phyloP scores from a whole-genome alignment of 2,888 invertebrate genomes.

The Ophioninae sp. region DNA sequence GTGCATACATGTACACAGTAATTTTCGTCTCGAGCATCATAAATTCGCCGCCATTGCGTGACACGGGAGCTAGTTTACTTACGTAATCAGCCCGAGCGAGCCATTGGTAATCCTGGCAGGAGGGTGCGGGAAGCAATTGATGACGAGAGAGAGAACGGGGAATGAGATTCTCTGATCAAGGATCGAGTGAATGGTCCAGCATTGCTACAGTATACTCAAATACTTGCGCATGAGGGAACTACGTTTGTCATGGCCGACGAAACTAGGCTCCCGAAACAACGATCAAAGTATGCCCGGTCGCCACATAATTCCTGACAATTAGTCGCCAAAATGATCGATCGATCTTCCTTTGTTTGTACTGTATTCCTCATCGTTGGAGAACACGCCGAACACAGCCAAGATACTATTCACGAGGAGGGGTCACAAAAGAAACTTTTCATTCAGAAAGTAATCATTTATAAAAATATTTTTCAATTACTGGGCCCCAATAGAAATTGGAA shows the following conservation, averaged over 20 bases:
- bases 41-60: conserved; percentile 49
- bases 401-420: neutral
- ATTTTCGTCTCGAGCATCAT: conserved; percentile 53
- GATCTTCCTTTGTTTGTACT: conserved; percentile 35
- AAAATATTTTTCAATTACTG: neutral
- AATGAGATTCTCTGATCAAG: conserved; percentile 60
- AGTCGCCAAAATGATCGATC: conserved; percentile 67
- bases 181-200: conserved; percentile 47
- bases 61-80: conserved; percentile 52
- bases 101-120: conserved; percentile 39
- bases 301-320: conserved; percentile 72
- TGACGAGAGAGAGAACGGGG: conserved; percentile 45
- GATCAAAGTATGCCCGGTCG: conserved; percentile 63
- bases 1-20: conserved; percentile 3
- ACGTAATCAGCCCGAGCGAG: conserved; percentile 60
- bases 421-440: neutral
- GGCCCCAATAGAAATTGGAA: neutral
- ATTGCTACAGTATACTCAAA: conserved; percentile 44
- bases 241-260: conserved; percentile 39
- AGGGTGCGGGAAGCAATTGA: conserved; percentile 12
- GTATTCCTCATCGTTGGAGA: neutral
- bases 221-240: conserved; percentile 24
- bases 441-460: neutral
- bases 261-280: conserved; percentile 60
- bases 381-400: neutral